Base-by-base conservation (phyloP, 2,888 invertebrate genomes). In the Coleophora deauratella region DNA sequence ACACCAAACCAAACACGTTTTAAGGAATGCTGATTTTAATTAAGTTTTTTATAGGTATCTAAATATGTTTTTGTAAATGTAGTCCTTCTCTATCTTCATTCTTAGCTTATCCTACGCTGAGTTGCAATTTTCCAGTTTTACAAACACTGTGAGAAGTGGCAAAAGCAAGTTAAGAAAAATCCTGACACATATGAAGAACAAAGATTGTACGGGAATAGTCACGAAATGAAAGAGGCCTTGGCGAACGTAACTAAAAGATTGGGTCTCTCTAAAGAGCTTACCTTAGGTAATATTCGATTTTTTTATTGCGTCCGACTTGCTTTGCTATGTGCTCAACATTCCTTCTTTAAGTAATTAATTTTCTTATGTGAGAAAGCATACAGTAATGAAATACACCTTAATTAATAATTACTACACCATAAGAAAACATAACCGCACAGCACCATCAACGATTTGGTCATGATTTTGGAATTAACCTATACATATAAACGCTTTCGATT, bases 131-230 rank as follows among this genome's bases (percentile, higher is more conserved):
- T 89, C 62, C 79, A 93, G 93, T 93, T 93, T 87, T 93, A 93
- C 82, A 93, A 93, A 85, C 82, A 88, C 54, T 93, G 93, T 82
- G 77, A 87, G 57, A 89, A 87, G 66, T 93, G 93, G 93, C 84
- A 79, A 71, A 78, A 73, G 60, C 88, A 90, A 73, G 89, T 93
- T 50, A 89, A 92, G 70, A 88, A 89, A 66, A 92, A 92, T 77
- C 87, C 89, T 42, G 73, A 77, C 41, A 87, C 91, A 41, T 85
- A 88, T 59, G 66, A 66, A 58, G 90, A 93, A 70, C 76, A 79
- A 58, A 69, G 67, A 33, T 70, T 82, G 55, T 91, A 90, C 72
- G 70, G 80, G 38, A 62, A 73, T 38, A 87, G 89, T 58, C 57
- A 70, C 43, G 73, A 87, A 59, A 89, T 93, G 85, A 75, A 79